Conservation (phyloP, 2,113 vertebrate genomes). For the Ahaetulla prasina region DNA sequence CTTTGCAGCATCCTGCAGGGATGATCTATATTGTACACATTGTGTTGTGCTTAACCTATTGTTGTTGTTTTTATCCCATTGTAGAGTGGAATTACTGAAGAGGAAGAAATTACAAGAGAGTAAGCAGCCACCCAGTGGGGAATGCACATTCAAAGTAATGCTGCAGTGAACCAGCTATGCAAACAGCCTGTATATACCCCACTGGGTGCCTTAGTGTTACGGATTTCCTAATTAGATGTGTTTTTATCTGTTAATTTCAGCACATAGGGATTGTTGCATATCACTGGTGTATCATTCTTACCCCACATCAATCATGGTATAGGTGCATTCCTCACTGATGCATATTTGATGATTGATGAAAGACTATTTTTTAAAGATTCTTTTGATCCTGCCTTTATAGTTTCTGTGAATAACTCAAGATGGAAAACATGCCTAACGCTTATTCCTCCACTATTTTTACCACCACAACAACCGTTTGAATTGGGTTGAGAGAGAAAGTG, state of each 20-base stretch:
- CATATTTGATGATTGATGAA: background rate
- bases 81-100: background rate
- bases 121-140: background rate
- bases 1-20: background rate
- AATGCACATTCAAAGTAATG: background rate
- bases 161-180: background rate
- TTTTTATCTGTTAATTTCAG: background rate
- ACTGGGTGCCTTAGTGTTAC: background rate
- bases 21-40: background rate
- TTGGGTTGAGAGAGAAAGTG: background rate
- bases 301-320: background rate
- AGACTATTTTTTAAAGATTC: background rate
- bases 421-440: no score
- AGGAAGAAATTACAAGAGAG: background rate
- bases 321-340: background rate
- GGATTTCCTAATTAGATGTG: background rate
- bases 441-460: no score
- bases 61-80: background rate
- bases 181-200: background rate
- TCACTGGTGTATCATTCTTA: background rate
- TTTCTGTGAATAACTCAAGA: no score
- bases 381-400: no score
- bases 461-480: background rate
- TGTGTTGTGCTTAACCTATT: background rate
- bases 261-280: background rate